These are phyloP conservation scores for Macaria notata DNA, from an alignment of 2,888 invertebrate species.

Conservation along the genomic window DNA sequence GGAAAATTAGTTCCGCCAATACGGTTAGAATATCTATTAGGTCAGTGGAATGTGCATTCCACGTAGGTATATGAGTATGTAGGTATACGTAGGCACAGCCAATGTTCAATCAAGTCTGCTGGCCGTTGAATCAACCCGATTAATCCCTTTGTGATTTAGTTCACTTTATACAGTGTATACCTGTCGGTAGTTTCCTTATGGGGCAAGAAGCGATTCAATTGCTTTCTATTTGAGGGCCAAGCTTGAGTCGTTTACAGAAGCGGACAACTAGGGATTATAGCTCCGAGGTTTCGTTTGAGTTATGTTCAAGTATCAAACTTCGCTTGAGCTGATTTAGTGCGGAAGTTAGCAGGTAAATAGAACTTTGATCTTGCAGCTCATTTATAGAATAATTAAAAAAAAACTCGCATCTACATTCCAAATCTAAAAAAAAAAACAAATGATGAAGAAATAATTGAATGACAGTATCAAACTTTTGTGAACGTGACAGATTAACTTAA, in stretches of 20 bases:
- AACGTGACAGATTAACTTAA: no score
- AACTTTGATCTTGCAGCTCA: neutral
- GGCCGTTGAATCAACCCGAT: constrained; percentile 45
- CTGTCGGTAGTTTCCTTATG: constrained; percentile 18
- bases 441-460: no score
- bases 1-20: constrained; percentile 23
- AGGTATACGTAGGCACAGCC: constrained; percentile 13
- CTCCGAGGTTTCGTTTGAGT: neutral
- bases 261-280: constrained; percentile 5
- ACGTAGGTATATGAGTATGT: constrained; percentile 5
- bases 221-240: constrained; percentile 4
- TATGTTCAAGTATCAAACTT: constrained; percentile 3
- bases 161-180: constrained; percentile 31
- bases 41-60: constrained; percentile 30
- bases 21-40: constrained; percentile 15
- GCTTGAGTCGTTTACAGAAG: constrained; percentile 1
- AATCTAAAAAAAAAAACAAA: no score
- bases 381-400: no score
- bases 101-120: constrained; percentile 46
- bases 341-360: neutral
- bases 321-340: neutral
- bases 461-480: no score
- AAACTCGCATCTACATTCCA: no score
- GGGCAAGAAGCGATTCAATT: constrained; percentile 15
- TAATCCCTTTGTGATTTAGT: constrained; percentile 49